A percentile compares a stretch with the other conserved stretches of the same genome.
These are phyloP conservation scores for Odontomyia ornata DNA, from an alignment of 2,888 invertebrate species.

Conservation along the genomic window DNA sequence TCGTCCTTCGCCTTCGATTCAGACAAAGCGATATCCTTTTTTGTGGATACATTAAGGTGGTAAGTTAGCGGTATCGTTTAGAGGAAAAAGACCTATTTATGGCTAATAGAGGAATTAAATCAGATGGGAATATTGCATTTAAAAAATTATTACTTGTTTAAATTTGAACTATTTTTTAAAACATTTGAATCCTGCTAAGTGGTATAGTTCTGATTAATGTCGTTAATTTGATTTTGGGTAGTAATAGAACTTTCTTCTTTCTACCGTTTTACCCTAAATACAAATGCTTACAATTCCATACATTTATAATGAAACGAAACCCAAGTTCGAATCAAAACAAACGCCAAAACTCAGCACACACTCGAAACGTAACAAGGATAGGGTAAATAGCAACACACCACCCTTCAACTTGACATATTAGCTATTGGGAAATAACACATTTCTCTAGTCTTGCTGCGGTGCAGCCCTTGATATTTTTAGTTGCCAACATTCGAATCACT, in stretches of 20 bases:
- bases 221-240: too few relatives aligned
- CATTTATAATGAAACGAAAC: neutral
- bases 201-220: too few relatives aligned
- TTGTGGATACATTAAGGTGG: neutral
- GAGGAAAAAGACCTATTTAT: neutral
- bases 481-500: too few relatives aligned
- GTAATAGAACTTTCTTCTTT: too few relatives aligned
- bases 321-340: neutral
- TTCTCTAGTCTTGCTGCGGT: neutral
- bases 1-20: neutral
- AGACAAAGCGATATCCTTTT: neutral
- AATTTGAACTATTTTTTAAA: too few relatives aligned
- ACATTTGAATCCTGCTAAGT: too few relatives aligned
- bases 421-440: neutral
- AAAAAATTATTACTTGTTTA: too few relatives aligned
- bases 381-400: neutral
- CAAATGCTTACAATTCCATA: conserved; percentile 2
- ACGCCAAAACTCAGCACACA: neutral
- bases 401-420: neutral
- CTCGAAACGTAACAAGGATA: neutral
- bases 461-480: too few relatives aligned
- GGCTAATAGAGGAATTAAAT: too few relatives aligned
- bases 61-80: neutral
- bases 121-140: too few relatives aligned
- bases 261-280: neutral